A percentile compares a stretch with the other conserved stretches of the same genome.
These are phyloP conservation scores for Poeciliopsis retropinna DNA, from an alignment of 2,113 vertebrate species.

Conservation along the genomic window DNA sequence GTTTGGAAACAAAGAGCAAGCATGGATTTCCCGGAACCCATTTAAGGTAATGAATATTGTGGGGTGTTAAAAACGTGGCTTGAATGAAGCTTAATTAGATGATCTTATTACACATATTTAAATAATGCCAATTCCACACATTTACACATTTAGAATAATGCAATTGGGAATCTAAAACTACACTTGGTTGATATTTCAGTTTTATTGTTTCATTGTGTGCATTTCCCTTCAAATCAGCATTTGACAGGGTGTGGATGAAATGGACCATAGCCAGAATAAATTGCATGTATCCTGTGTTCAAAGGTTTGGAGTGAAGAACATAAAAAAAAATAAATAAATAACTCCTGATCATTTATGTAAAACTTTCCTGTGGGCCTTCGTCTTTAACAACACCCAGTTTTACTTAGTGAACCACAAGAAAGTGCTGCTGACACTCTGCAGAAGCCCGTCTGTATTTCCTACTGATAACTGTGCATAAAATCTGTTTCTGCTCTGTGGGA, in stretches of 20 bases:
- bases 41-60: slow-evolving; percentile 62
- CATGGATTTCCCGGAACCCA: slow-evolving; percentile 55
- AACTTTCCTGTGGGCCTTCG: slow-evolving; percentile 76
- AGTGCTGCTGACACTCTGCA: slow-evolving; percentile 74
- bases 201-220: slow-evolving; percentile 42
- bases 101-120: slow-evolving; percentile 69
- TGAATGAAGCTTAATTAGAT: slow-evolving; percentile 63
- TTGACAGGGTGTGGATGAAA: slow-evolving; percentile 55
- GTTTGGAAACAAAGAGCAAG: slow-evolving; percentile 55
- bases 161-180: slow-evolving; percentile 43
- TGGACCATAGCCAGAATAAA: slow-evolving; percentile 61
- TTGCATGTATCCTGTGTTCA: slow-evolving; percentile 77
- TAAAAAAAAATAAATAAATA: slow-evolving; percentile 51
- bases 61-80: slow-evolving; percentile 67
- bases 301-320: slow-evolving; percentile 62
- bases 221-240: slow-evolving; percentile 28
- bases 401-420: slow-evolving; percentile 79
- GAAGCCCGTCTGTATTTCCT: slow-evolving; percentile 76
- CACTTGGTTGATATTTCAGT: slow-evolving; percentile 65
- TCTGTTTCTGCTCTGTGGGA: slow-evolving; percentile 46
- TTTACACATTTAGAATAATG: slow-evolving; percentile 58
- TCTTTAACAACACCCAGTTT: slow-evolving; percentile 67
- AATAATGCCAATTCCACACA: slow-evolving; percentile 60
- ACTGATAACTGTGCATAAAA: slow-evolving; percentile 73
- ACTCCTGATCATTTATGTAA: slow-evolving; percentile 70